Evolutionary conservation across 1,140 invertebrate genomes (phyloP), one percentile per base, ranked within the genome.

Genomic region (Phymorhynchus buccinoides): DNA sequence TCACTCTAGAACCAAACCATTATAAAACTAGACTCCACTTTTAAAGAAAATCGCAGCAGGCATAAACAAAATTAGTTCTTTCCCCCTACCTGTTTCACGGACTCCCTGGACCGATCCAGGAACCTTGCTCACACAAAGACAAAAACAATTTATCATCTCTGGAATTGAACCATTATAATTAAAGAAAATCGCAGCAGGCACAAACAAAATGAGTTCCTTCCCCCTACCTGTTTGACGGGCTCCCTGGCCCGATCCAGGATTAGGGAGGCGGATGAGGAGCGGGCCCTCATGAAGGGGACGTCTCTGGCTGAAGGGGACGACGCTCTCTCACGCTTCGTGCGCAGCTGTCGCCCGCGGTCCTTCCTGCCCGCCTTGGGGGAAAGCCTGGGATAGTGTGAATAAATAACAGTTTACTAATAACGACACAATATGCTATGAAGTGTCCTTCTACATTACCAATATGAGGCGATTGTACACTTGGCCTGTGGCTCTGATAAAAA

Each of bases 181-280:
- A 52, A 52, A 52, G 22, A 52, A 52, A 52, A 52, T 48, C n/a
- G n/a, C 22, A 27, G 56, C 22, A 62, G n/a, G 4, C 56, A 62
- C 56, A 62, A 62, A 62, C 56, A 62, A 35, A 71, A 32, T 18
- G 4, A 1, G 16, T 52, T 48, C 32, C 56, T 37, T 39, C 12
- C 27, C 39, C 39, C 30, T 1, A 83, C 81, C 81, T 83, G 81
- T n/a, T 83, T 97, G 0, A 95, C 95, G 32, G 94, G 93, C 81
- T 94, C 94, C 39, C 88, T 87, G 18, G 87, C 83, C 68, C 87
- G 85, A 66, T 90, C 90, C 39, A 88, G 87, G 52, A 91, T 88
- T 39, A 86, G 84, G 7, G 91, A 91, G 56, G 92, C 96, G 0
- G 97, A 97, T 0, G 98, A 97, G 88, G 97, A 97, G 89, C 98